Conservation (phyloP, 2,797 vertebrate genomes). For the Melanogrammus aeglefinus region DNA sequence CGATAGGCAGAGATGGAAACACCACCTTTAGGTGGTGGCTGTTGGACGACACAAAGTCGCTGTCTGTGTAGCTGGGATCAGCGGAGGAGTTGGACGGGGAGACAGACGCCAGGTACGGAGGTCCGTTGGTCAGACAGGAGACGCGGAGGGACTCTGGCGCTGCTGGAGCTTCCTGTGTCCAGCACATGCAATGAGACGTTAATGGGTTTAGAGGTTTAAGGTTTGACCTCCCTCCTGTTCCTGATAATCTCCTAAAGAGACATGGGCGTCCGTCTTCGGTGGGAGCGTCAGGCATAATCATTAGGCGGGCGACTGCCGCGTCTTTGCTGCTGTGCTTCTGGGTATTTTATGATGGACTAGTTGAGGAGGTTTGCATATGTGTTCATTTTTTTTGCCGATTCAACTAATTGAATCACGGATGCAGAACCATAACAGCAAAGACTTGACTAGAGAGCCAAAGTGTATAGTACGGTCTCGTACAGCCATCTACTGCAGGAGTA, state of each 20-base stretch:
- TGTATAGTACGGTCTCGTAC: background rate
- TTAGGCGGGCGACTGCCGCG: no score
- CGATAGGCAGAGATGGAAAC: background rate
- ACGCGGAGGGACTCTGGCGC: conserved; percentile 31
- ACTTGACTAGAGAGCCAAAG: no score
- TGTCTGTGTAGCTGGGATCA: conserved; percentile 45
- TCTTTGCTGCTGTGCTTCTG: no score
- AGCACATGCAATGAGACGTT: background rate
- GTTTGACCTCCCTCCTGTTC: background rate
- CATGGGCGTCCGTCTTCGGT: background rate
- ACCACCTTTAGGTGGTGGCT: conserved; percentile 62
- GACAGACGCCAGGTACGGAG: conserved; percentile 18
- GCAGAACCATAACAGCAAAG: background rate
- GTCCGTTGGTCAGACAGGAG: conserved; percentile 15
- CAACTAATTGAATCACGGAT: background rate
- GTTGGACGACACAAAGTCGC: conserved; percentile 24
- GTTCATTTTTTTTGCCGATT: background rate
- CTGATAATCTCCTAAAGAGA: background rate
- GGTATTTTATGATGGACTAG: background rate
- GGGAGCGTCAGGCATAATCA: background rate
- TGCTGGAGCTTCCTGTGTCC: conserved; percentile 36
- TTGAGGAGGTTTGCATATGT: background rate
- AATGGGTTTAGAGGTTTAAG: background rate
- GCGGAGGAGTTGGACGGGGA: conserved; percentile 28
- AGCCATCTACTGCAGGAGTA: background rate